Conservation (phyloP, 2,113 vertebrate genomes). For the Alethe diademata region DNA sequence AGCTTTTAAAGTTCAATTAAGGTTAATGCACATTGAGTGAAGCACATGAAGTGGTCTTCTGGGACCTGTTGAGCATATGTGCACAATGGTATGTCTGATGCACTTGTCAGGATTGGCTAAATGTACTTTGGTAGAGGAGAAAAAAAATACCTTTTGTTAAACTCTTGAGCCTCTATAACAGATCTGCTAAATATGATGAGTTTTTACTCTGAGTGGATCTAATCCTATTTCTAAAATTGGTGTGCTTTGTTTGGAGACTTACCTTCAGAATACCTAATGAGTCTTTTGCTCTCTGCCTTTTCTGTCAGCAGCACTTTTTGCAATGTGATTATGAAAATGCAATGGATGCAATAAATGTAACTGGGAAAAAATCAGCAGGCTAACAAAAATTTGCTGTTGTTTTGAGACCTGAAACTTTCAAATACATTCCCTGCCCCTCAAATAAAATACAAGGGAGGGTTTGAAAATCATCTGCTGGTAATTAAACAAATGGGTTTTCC, state of each 20-base stretch:
- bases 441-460: not conserved
- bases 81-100: not conserved
- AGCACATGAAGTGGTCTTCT: not conserved
- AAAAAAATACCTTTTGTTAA: not conserved
- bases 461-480: not conserved
- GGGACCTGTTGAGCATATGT: not conserved
- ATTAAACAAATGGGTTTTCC: not conserved
- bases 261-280: not conserved
- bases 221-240: not conserved
- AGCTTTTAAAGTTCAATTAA: not conserved
- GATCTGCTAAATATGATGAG: not conserved
- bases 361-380: not conserved
- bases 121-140: not conserved
- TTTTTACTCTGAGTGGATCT: not conserved
- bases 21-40: not conserved
- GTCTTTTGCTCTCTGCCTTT: not conserved
- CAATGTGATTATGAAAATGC: not conserved
- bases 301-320: not conserved
- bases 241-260: not conserved
- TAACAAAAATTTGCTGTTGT: not conserved
- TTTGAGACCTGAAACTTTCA: not conserved
- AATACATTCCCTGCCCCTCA: accelerated
- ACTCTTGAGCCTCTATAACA: accelerated
- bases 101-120: not conserved
- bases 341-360: not conserved